Evolutionary conservation across 1,140 invertebrate species (phyloP).

Genomic region (Leptinotarsa lineolata): DNA sequence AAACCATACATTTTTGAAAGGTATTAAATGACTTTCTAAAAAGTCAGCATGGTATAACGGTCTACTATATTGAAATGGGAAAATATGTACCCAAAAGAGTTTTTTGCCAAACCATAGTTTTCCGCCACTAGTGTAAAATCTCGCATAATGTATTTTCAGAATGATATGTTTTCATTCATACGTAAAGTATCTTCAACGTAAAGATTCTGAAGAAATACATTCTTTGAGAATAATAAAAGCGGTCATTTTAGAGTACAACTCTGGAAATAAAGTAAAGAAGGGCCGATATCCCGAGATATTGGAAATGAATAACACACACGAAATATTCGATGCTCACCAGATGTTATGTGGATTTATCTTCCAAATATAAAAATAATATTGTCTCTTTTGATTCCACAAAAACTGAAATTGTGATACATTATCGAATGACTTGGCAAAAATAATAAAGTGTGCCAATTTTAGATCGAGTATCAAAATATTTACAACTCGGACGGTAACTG

Average conservation of each 20-base stretch:
- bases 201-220: too few species aligned
- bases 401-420: slow-evolving; percentile 29
- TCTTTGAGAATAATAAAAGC: too few species aligned
- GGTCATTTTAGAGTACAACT: too few species aligned
- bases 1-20: neutral
- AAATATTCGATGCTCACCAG: slow-evolving; percentile 45
- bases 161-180: too few species aligned
- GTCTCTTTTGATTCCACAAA: slow-evolving; percentile 42
- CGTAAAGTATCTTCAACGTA: too few species aligned
- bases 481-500: neutral
- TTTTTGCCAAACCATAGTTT: too few species aligned
- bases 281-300: slow-evolving; percentile 11
- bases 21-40: neutral
- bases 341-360: slow-evolving; percentile 47
- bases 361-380: slow-evolving; percentile 52
- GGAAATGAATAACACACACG: slow-evolving; percentile 44
- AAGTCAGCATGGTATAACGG: too few species aligned
- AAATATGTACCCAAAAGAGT: too few species aligned
- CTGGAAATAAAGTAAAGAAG: neutral
- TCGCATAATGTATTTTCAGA: too few species aligned
- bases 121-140: too few species aligned
- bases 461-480: slow-evolving; percentile 16
- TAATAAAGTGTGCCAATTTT: slow-evolving; percentile 18
- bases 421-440: neutral
- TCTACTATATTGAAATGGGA: too few species aligned